Evolutionary conservation across 2,888 invertebrate species (phyloP).

Genomic region (Hydrotaea cyrtoneurina): DNA sequence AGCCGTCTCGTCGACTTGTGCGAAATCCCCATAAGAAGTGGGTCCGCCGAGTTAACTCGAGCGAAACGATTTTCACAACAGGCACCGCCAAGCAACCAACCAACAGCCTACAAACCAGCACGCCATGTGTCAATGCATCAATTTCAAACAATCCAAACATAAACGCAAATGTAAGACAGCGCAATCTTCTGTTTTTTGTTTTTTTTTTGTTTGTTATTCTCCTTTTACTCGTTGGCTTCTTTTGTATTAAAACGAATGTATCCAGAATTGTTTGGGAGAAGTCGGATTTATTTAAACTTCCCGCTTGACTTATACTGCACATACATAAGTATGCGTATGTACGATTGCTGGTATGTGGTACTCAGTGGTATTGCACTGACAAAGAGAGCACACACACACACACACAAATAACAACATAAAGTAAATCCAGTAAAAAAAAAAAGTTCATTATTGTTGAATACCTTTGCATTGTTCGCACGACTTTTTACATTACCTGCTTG

Average conservation of each 20-base stretch:
- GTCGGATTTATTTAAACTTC: background rate
- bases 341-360: background rate
- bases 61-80: slow-evolving; percentile 11
- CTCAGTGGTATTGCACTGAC: background rate
- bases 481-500: no score
- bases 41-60: background rate
- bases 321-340: background rate
- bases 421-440: slow-evolving; percentile 42
- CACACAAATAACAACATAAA: background rate
- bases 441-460: slow-evolving; percentile 34
- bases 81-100: background rate
- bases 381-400: background rate
- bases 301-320: background rate
- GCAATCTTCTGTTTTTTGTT: background rate
- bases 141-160: slow-evolving; percentile 26
- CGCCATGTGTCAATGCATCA: slow-evolving; percentile 31
- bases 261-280: slow-evolving; percentile 17
- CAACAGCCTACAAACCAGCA: slow-evolving; percentile 4
- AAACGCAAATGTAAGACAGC: background rate
- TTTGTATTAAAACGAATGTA: background rate
- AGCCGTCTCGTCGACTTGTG: background rate
- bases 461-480: background rate
- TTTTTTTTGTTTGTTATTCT: background rate
- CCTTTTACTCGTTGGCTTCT: background rate
- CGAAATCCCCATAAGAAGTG: background rate